Conservation (phyloP, 2,113 vertebrate species). For the Tetrao urogallus region DNA sequence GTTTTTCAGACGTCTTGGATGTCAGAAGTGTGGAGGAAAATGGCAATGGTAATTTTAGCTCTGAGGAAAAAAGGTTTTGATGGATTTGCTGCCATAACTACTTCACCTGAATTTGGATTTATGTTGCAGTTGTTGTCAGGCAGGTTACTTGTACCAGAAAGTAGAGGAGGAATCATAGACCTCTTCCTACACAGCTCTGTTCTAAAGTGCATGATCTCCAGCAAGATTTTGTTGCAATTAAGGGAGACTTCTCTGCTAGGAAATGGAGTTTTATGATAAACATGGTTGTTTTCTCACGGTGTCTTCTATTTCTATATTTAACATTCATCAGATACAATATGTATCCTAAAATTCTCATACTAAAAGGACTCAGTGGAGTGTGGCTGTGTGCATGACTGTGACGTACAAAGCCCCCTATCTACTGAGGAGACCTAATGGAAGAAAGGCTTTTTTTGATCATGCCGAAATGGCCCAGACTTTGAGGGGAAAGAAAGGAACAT, state of each 20-base stretch:
- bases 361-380: neutral
- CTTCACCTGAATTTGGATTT: neutral
- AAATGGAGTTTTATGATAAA: neutral
- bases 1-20: neutral
- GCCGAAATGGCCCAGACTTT: neutral
- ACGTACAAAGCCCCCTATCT: neutral
- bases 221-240: neutral
- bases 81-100: neutral
- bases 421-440: neutral
- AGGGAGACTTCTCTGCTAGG: neutral
- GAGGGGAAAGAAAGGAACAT: neutral
- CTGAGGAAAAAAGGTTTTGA: neutral
- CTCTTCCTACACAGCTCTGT: neutral
- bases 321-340: neutral
- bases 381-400: neutral
- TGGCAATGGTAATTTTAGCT: neutral
- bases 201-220: neutral
- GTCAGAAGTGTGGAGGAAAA: neutral
- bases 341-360: conserved; percentile 2
- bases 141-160: neutral
- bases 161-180: neutral
- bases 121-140: neutral
- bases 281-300: neutral
- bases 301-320: neutral
- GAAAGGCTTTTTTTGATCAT: neutral